These are phyloP conservation scores for Cosmopolites sordidus DNA, from an alignment of 2,888 invertebrate genomes.

Conservation along the genomic window DNA sequence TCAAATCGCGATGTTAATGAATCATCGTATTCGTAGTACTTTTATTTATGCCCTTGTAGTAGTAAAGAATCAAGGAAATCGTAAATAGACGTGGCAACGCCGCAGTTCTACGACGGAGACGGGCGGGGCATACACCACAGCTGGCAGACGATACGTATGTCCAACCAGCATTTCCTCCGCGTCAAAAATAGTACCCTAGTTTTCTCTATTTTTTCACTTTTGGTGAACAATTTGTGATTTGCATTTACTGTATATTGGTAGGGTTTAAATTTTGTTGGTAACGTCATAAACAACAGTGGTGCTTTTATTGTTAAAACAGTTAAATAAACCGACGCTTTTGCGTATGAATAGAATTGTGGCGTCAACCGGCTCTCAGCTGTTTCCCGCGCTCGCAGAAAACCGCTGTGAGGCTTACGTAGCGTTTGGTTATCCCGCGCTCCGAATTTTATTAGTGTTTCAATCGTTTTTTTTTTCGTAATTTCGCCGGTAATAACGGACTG, in stretches of 20 bases:
- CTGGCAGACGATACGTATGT: conserved; percentile 55
- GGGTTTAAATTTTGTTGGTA: too few relatives aligned
- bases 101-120: conserved; percentile 26
- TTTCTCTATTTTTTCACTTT: too few relatives aligned
- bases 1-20: too few relatives aligned
- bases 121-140: conserved; percentile 55
- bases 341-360: conserved; percentile 49
- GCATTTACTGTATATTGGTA: too few relatives aligned
- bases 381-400: conserved; percentile 67
- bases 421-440: conserved; percentile 49
- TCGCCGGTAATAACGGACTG: conserved; percentile 36
- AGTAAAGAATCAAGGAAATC: conserved; percentile 6
- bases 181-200: conserved; percentile 46
- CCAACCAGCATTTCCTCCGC: conserved; percentile 46
- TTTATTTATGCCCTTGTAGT: conserved; percentile 8
- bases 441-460: conserved; percentile 33
- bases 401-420: conserved; percentile 52
- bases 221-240: too few relatives aligned
- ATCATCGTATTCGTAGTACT: not conserved
- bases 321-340: conserved; percentile 27
- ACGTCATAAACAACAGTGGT: too few relatives aligned
- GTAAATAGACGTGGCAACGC: conserved; percentile 15
- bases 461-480: conserved; percentile 26
- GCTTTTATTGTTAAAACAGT: too few relatives aligned
- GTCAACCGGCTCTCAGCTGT: conserved; percentile 60